These are phyloP conservation scores for Philonicus albiceps DNA, from an alignment of 2,888 invertebrate species.

Conservation along the genomic window DNA sequence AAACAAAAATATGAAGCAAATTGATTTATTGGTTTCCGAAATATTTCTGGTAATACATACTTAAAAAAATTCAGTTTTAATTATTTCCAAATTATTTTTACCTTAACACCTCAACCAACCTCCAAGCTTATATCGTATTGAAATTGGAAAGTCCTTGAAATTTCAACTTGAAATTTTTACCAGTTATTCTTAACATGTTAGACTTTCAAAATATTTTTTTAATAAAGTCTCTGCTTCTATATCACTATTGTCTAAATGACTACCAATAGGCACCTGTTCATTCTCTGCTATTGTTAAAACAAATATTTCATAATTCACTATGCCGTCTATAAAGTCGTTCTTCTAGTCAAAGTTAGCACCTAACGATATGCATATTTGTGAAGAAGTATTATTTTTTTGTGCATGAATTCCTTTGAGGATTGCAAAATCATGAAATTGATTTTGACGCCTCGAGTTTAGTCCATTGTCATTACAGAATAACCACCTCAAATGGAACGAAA, in stretches of 20 bases:
- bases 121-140: too few relatives aligned
- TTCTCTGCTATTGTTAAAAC: neutral
- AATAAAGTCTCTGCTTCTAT: neutral
- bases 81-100: too few relatives aligned
- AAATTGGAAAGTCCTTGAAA: too few relatives aligned
- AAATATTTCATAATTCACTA: neutral
- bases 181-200: too few relatives aligned
- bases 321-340: neutral
- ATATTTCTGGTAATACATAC: too few relatives aligned
- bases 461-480: neutral
- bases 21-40: too few relatives aligned
- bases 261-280: neutral
- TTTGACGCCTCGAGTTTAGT: neutral
- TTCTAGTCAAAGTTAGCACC: neutral
- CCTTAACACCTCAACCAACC: too few relatives aligned
- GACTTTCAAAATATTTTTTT: too few relatives aligned
- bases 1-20: too few relatives aligned
- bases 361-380: neutral
- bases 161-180: too few relatives aligned
- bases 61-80: too few relatives aligned
- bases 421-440: neutral
- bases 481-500: neutral
- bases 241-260: neutral
- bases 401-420: neutral
- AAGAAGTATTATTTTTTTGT: neutral